Evolutionary conservation across 2,888 invertebrate genomes (phyloP).

Genomic region (Horisme vitalbata): DNA sequence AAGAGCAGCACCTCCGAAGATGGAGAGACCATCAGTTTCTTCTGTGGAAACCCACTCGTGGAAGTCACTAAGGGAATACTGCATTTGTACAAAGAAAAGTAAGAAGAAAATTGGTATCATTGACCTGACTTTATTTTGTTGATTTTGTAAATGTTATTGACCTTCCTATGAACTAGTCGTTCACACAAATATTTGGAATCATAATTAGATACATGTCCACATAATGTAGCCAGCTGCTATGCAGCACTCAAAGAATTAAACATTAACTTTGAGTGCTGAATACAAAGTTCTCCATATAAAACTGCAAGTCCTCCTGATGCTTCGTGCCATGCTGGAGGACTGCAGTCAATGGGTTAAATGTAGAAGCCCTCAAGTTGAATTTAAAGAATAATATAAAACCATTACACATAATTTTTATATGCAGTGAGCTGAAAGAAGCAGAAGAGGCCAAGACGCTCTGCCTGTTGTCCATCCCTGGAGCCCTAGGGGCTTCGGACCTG

Average conservation of each 20-base stretch:
- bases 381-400: no score
- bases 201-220: no score
- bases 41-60: slow-evolving; percentile 98
- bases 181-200: background rate
- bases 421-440: slow-evolving; percentile 88
- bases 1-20: slow-evolving; percentile 59
- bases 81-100: slow-evolving; percentile 99
- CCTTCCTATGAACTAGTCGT: background rate
- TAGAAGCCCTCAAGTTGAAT: no score
- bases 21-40: slow-evolving; percentile 87
- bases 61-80: slow-evolving; percentile 98
- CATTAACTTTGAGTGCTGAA: no score
- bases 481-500: slow-evolving; percentile 95
- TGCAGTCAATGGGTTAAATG: no score
- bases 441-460: slow-evolving; percentile 93
- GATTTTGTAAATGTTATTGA: slow-evolving; percentile 3
- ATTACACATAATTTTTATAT: no score
- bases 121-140: slow-evolving; percentile 12
- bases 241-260: no score
- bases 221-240: no score
- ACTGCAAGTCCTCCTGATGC: no score
- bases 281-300: no score
- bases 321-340: no score
- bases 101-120: slow-evolving; percentile 49
- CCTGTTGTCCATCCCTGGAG: slow-evolving; percentile 94